These are phyloP conservation scores for Petrophora chlorosata DNA, from an alignment of 2,888 invertebrate genomes.

Conservation along the genomic window DNA sequence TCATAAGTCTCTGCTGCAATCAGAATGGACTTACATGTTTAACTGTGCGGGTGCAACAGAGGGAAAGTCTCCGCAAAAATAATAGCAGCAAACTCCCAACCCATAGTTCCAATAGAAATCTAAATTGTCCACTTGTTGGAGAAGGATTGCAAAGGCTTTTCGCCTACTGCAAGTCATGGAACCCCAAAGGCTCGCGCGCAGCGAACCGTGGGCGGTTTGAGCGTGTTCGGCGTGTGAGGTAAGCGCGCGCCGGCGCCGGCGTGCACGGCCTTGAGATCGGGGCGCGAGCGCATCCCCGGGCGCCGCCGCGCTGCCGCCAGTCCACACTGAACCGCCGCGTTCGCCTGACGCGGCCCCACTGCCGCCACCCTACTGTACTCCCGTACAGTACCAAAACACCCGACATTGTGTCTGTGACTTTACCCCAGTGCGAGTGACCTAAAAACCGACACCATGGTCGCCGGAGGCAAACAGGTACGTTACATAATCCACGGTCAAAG, in stretches of 20 bases:
- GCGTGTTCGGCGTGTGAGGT: constrained; percentile 40
- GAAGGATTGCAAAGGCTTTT: constrained; percentile 13
- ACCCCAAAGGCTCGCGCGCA: constrained; percentile 29
- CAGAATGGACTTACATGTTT: too few species aligned
- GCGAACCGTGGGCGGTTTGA: constrained; percentile 36
- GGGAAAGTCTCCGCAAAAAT: too few species aligned
- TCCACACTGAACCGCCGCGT: constrained; percentile 79
- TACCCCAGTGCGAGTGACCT: constrained; percentile 62
- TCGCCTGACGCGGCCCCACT: constrained; percentile 77
- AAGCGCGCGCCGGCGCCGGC: constrained; percentile 41
- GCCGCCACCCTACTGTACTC: constrained; percentile 48
- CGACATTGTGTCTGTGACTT: constrained; percentile 62
- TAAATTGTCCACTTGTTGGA: not conserved
- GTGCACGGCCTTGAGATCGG: constrained; percentile 52
- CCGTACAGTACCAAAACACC: constrained; percentile 34
- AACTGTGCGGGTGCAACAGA: too few species aligned
- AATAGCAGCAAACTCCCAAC: too few species aligned
- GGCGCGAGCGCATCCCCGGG: constrained; percentile 59
- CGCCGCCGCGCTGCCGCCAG: constrained; percentile 57
- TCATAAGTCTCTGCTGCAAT: too few species aligned
- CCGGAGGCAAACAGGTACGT: constrained; percentile 82
- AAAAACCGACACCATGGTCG: constrained; percentile 72
- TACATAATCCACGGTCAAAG: constrained; percentile 41
- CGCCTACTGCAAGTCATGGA: constrained; percentile 18
- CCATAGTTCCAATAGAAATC: not conserved